Conservation (phyloP, 1,140 invertebrate species). For the Orchestia grillus region DNA sequence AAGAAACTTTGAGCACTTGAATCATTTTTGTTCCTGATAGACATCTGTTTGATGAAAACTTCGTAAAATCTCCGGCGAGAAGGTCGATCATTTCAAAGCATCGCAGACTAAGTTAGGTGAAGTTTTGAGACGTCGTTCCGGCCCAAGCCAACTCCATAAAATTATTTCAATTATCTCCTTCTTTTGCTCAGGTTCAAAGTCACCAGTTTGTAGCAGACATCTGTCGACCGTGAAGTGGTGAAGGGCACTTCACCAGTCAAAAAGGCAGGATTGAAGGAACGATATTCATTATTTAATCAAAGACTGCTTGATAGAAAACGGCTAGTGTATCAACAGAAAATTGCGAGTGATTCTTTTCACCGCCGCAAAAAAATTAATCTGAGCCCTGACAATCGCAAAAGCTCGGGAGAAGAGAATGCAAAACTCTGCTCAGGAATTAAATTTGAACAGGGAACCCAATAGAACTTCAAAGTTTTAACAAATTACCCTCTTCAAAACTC, state of each 20-base stretch:
- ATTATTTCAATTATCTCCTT: background rate
- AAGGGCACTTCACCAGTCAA: background rate
- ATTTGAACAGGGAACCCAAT: too few species aligned
- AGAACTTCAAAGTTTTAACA: too few species aligned
- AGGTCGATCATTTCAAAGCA: background rate
- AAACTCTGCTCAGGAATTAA: too few species aligned
- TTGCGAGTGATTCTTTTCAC: background rate
- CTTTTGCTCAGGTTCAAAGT: background rate
- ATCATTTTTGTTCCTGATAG: background rate
- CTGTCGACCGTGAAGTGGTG: background rate
- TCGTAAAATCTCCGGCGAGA: background rate
- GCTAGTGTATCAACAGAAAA: background rate
- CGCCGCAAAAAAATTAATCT: background rate
- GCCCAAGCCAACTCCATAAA: background rate
- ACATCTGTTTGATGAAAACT: background rate
- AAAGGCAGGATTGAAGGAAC: background rate
- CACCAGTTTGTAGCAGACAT: background rate
- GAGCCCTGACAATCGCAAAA: background rate
- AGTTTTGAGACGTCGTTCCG: background rate
- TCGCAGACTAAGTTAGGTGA: background rate
- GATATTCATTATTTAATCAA: background rate
- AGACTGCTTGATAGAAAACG: background rate
- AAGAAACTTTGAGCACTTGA: background rate
- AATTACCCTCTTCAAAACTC: too few species aligned
- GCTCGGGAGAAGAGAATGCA: too few species aligned